A percentile compares a stretch with the other conserved stretches of the same genome.
Conservation (phyloP, 2,797 vertebrate genomes). For the Pangasius macronema region DNA sequence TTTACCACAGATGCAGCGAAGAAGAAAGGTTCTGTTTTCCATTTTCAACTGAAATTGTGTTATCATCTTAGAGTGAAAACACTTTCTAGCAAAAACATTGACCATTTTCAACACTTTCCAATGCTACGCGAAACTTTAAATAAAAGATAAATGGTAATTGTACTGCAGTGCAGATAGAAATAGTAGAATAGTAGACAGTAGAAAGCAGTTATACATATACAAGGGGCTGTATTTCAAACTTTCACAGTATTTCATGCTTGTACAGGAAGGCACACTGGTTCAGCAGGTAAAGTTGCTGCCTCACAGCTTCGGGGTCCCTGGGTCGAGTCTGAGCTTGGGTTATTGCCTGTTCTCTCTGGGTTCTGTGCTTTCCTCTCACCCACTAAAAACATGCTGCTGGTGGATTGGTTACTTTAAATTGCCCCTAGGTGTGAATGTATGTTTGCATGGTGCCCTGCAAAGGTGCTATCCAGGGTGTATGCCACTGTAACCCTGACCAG, state of each 20-base stretch:
- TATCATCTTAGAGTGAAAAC: not conserved
- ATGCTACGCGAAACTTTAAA: not conserved
- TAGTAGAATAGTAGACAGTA: not conserved
- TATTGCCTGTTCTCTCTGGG: not conserved
- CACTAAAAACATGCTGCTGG: not conserved
- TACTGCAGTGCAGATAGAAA: not conserved
- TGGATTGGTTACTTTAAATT: not conserved
- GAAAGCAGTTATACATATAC: not conserved
- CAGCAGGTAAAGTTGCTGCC: not conserved
- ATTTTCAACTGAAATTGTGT: conserved; percentile 4
- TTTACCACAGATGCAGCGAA: not conserved
- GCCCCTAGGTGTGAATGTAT: not conserved
- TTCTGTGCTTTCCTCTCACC: not conserved
- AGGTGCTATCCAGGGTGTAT: not conserved
- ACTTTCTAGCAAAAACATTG: not conserved
- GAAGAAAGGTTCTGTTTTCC: not conserved
- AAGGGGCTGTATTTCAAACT: not conserved
- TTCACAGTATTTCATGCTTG: not conserved
- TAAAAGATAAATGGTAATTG: not conserved
- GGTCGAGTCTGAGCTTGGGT: not conserved
- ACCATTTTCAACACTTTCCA: not conserved
- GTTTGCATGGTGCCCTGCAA: not conserved
- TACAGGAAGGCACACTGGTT: not conserved
- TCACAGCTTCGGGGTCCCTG: not conserved
- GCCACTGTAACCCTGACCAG: not conserved